phyloP scores from a whole-genome alignment of 2,888 invertebrate species.

The Amphipoea lucens region DNA sequence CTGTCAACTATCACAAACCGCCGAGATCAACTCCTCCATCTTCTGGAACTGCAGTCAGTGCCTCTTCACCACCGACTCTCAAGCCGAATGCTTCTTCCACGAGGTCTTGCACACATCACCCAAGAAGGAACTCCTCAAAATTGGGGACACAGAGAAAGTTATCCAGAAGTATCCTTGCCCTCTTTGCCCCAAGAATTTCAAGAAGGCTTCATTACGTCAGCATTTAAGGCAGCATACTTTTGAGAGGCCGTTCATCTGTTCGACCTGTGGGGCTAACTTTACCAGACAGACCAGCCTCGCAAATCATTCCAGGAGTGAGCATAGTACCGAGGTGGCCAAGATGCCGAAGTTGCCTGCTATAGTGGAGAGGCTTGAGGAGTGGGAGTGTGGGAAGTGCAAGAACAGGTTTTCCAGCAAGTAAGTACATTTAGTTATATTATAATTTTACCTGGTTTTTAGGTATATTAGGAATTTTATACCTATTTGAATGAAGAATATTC shows the following conservation, averaged over 20 bases:
- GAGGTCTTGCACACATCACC: conserved; percentile 92
- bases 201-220: conserved; percentile 92
- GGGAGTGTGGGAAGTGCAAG: conserved; percentile 75
- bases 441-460: not conserved
- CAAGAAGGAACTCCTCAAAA: conserved; percentile 71
- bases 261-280: conserved; percentile 91
- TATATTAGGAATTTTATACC: not conserved
- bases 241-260: conserved; percentile 93
- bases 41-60: conserved; percentile 91
- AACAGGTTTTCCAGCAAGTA: conserved; percentile 78
- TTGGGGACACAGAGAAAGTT: conserved; percentile 73
- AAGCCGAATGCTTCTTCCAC: conserved; percentile 94
- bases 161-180: conserved; percentile 91
- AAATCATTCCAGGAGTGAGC: conserved; percentile 90
- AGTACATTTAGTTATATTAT: conserved; percentile 51
- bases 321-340: conserved; percentile 75
- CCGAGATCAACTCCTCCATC: conserved; percentile 72
- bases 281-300: conserved; percentile 92
- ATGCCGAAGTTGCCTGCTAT: conserved; percentile 61
- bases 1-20: conserved; percentile 84
- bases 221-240: conserved; percentile 94
- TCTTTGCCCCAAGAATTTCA: conserved; percentile 91
- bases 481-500: conserved; percentile 18
- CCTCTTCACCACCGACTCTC: conserved; percentile 91
- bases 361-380: conserved; percentile 67